Conservation (phyloP, 2,113 vertebrate genomes). For the Hemicordylus capensis region DNA sequence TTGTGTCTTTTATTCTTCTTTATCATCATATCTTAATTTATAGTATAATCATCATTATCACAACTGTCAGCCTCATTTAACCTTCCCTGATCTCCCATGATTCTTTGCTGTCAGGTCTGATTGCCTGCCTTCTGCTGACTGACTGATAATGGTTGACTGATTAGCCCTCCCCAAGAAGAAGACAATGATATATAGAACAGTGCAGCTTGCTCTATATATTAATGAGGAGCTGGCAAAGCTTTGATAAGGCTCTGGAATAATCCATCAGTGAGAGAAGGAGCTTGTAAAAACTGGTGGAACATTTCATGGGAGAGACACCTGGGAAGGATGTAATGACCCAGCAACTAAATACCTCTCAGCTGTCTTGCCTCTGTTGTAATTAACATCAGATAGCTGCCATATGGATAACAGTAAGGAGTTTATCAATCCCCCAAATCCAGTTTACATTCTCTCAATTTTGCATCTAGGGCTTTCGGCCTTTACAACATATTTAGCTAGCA, state of each 20-base stretch:
- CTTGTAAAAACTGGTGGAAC: slow-evolving; percentile 77
- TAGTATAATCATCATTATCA: slow-evolving; percentile 93
- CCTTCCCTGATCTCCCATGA: slow-evolving; percentile 90
- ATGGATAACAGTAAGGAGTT: slow-evolving; percentile 61
- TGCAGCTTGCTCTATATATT: slow-evolving; percentile 86
- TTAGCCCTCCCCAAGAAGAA: slow-evolving; percentile 89
- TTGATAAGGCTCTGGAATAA: slow-evolving; percentile 90
- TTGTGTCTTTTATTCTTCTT: slow-evolving; percentile 89
- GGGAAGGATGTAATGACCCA: slow-evolving; percentile 80
- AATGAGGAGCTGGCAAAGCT: slow-evolving; percentile 90
- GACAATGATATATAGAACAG: slow-evolving; percentile 91
- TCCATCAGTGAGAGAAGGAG: slow-evolving; percentile 84
- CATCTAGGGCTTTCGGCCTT: slow-evolving; percentile 62
- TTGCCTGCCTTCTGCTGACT: slow-evolving; percentile 92
- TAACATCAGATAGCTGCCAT: slow-evolving; percentile 74
- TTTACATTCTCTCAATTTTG: slow-evolving; percentile 56
- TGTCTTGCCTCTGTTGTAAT: slow-evolving; percentile 74
- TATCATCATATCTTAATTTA: slow-evolving; percentile 97
- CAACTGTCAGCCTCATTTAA: slow-evolving; percentile 94
- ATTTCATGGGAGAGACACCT: slow-evolving; percentile 79
- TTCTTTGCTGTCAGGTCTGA: slow-evolving; percentile 88
- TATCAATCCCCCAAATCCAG: slow-evolving; percentile 73
- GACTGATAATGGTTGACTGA: slow-evolving; percentile 93
- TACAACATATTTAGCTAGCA: slow-evolving; percentile 73
- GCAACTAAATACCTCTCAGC: slow-evolving; percentile 77